Evolutionary conservation across 2,888 invertebrate genomes (phyloP).

Genomic region (Andrena camellia): DNA sequence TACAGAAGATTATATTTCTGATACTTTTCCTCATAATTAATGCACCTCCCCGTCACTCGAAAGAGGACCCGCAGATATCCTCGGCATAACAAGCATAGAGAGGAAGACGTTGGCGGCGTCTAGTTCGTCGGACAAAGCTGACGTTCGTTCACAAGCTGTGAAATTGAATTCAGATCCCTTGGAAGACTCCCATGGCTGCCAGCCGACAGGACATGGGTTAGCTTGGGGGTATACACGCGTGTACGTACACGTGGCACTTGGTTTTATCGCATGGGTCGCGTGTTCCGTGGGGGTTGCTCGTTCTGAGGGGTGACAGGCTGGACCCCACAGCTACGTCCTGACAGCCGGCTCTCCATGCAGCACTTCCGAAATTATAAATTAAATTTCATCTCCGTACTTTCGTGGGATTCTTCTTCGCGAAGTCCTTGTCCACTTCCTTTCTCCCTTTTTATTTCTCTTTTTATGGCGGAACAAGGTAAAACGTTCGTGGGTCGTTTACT

Average conservation of each 20-base stretch:
- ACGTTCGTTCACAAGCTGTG: constrained; percentile 78
- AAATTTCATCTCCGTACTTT: constrained; percentile 72
- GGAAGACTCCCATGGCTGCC: constrained; percentile 67
- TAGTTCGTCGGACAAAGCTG: constrained; percentile 67
- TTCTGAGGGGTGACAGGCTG: constrained; percentile 54
- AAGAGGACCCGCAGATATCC: constrained; percentile 18
- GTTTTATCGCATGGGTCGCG: constrained; percentile 60
- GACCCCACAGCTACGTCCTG: constrained; percentile 64
- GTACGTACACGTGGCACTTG: constrained; percentile 46
- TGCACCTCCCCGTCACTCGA: constrained; percentile 28
- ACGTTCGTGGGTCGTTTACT: background rate
- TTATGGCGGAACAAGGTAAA: constrained; percentile 2
- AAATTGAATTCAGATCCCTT: constrained; percentile 79
- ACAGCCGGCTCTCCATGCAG: constrained; percentile 69
- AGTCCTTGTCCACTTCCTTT: constrained; percentile 38
- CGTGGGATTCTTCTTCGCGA: constrained; percentile 65
- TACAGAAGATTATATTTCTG: constrained; percentile 31
- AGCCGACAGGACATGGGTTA: constrained; percentile 67
- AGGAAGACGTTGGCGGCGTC: constrained; percentile 67
- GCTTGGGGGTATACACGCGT: constrained; percentile 45
- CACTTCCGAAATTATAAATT: constrained; percentile 82
- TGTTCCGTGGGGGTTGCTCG: constrained; percentile 64
- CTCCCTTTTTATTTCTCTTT: constrained; percentile 4
- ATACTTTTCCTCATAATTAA: constrained; percentile 45
- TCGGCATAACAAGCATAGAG: constrained; percentile 44